Evolutionary conservation across 2,113 vertebrate species (phyloP).

Genomic region (Lagopus muta): DNA sequence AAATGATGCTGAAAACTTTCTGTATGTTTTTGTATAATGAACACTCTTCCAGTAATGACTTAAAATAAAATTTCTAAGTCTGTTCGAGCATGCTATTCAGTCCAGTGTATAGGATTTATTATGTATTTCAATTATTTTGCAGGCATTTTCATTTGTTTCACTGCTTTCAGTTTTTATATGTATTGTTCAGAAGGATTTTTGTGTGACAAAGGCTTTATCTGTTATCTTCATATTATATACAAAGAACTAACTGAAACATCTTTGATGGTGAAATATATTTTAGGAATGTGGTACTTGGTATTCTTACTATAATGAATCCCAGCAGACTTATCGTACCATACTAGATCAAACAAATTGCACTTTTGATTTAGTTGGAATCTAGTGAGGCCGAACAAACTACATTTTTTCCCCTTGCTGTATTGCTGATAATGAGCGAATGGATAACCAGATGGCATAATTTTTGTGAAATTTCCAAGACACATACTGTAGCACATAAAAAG

Average conservation of each 20-base stretch:
- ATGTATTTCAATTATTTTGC: constrained; percentile 3
- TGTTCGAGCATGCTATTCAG: background rate
- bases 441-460: constrained; percentile 51
- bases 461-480: constrained; percentile 22
- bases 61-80: background rate
- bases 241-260: constrained; percentile 45
- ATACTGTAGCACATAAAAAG: background rate
- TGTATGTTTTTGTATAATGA: background rate
- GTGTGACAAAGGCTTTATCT: constrained; percentile 15
- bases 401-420: background rate
- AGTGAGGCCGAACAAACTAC: constrained; percentile 30
- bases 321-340: constrained; percentile 12
- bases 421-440: constrained; percentile 49
- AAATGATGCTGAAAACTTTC: background rate
- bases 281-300: background rate
- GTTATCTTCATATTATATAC: constrained; percentile 36
- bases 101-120: background rate
- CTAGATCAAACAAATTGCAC: constrained; percentile 48
- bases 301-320: constrained; percentile 63
- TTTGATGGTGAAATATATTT: constrained; percentile 58
- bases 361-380: constrained; percentile 54
- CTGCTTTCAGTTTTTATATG: background rate
- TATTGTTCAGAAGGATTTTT: constrained; percentile 43
- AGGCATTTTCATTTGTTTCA: background rate
- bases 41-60: background rate